Conservation (phyloP, 2,797 vertebrate genomes). For the Gymnothorax javanicus region DNA sequence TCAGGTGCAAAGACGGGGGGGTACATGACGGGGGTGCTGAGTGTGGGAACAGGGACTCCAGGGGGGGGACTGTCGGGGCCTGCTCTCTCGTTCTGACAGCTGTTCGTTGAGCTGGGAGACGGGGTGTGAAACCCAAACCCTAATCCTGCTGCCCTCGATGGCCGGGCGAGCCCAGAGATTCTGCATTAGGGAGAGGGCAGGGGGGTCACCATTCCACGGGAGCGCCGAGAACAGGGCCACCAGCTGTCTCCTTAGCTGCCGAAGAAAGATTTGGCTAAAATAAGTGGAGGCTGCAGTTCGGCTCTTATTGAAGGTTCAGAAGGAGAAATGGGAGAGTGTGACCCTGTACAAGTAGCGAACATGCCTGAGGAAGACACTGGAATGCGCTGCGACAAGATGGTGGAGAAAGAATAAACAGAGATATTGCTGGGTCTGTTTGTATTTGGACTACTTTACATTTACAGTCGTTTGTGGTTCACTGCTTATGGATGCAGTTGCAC, state of each 20-base stretch:
- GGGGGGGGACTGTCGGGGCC: conserved; percentile 67
- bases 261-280: conserved; percentile 10
- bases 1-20: conserved; percentile 66
- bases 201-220: conserved; percentile 44
- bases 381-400: neutral
- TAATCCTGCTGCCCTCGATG: conserved; percentile 35
- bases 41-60: conserved; percentile 55
- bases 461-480: no score
- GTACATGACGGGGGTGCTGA: conserved; percentile 69
- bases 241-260: neutral
- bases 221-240: conserved; percentile 44
- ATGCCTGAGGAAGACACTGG: neutral
- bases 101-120: conserved; percentile 49
- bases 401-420: neutral
- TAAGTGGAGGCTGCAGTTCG: conserved; percentile 9
- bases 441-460: no score
- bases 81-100: conserved; percentile 71
- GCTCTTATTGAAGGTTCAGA: conserved; percentile 11
- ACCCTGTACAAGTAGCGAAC: neutral
- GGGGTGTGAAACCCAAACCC: conserved; percentile 60
- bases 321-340: neutral
- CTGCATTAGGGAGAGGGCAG: conserved; percentile 52
- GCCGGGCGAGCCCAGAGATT: conserved; percentile 50
- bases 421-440: neutral
- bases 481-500: no score